Percentiles rank a stretch among this genome's conserved stretches.
phyloP scores from a whole-genome alignment of 2,113 vertebrate species.

The Antidorcas marsupialis region DNA sequence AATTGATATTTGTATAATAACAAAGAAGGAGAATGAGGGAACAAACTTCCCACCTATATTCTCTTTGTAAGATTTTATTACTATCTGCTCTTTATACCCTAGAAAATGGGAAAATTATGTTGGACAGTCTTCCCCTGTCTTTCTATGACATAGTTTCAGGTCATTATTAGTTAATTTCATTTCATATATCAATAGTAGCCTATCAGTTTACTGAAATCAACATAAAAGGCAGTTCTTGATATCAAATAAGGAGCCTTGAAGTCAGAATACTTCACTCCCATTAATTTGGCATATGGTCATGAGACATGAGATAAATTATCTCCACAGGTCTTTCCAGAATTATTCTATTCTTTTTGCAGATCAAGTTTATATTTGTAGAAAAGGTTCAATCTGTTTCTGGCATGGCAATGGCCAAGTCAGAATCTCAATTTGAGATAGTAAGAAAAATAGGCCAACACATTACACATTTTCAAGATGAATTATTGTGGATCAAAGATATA shows the following conservation, averaged over 20 bases:
- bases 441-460: slow-evolving; percentile 17
- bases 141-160: not conserved
- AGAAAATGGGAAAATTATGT: not conserved
- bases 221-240: not conserved
- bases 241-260: not conserved
- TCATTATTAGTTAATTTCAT: not conserved
- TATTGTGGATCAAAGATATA: slow-evolving; percentile 41
- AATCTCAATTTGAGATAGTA: slow-evolving; percentile 21
- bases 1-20: not conserved
- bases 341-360: not conserved
- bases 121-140: not conserved
- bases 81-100: not conserved
- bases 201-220: not conserved
- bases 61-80: not conserved
- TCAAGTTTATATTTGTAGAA: not conserved
- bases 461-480: slow-evolving; percentile 46
- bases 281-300: not conserved
- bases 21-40: not conserved
- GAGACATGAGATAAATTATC: not conserved
- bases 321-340: not conserved
- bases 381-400: not conserved
- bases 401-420: not conserved
- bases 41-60: not conserved
- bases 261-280: not conserved
- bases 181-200: not conserved